Percentiles rank a stretch among this genome's conserved stretches.
phyloP scores from a whole-genome alignment of 2,888 invertebrate genomes.

The Minunthozetes semirufus region DNA sequence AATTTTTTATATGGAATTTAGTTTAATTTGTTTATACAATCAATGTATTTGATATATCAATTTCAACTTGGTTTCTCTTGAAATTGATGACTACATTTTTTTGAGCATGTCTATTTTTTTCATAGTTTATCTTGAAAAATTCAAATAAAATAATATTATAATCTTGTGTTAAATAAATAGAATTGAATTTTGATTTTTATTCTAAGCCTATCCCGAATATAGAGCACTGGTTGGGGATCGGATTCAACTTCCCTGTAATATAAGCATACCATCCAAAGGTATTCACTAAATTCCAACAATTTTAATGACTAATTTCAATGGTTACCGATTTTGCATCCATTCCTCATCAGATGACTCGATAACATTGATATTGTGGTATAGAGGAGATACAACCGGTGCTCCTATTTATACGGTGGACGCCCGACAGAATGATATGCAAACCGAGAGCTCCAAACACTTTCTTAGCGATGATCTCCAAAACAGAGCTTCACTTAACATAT shows the following conservation, averaged over 20 bases:
- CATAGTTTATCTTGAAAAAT: too few relatives aligned
- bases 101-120: too few relatives aligned
- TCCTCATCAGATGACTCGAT: constrained; percentile 9
- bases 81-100: too few relatives aligned
- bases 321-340: too few relatives aligned
- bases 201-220: background rate
- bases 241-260: constrained; percentile 6
- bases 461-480: background rate
- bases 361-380: constrained; percentile 33
- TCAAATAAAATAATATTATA: too few relatives aligned
- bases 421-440: constrained; percentile 8
- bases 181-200: background rate
- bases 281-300: background rate
- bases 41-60: too few relatives aligned
- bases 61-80: too few relatives aligned
- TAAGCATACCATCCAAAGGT: background rate
- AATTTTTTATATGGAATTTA: too few relatives aligned
- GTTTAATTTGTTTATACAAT: too few relatives aligned
- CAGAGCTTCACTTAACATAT: constrained; percentile 17
- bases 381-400: constrained; percentile 11
- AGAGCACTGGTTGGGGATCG: background rate
- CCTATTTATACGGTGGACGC: constrained; percentile 31
- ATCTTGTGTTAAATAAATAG: background rate
- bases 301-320: too few relatives aligned
- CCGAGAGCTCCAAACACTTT: constrained; percentile 16